phyloP scores from a whole-genome alignment of 92 coral and sea anemone genomes.

The Siderastrea siderea region DNA sequence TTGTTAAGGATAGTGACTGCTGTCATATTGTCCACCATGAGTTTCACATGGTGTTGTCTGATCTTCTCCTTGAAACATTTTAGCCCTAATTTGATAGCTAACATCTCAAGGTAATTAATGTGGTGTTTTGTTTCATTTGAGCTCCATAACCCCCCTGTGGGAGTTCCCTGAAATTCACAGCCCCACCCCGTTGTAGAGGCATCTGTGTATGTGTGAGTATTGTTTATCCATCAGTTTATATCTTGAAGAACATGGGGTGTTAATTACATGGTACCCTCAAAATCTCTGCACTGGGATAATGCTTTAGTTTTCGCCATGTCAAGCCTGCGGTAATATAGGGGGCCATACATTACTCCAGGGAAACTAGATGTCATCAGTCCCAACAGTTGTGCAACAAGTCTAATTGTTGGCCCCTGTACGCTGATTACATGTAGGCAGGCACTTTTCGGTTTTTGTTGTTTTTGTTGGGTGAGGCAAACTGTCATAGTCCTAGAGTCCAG shows the following conservation, averaged over 20 bases:
- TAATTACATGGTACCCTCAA: slow-evolving; percentile 41
- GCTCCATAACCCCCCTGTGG: slow-evolving; percentile 57
- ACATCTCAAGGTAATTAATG: slow-evolving; percentile 64
- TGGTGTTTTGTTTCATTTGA: slow-evolving; percentile 20
- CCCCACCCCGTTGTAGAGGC: slow-evolving; percentile 56
- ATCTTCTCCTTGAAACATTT: slow-evolving; percentile 16
- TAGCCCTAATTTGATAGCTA: slow-evolving; percentile 44
- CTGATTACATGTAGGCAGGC: background rate
- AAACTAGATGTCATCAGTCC: slow-evolving; percentile 32
- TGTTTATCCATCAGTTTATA: slow-evolving; percentile 39
- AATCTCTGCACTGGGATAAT: background rate
- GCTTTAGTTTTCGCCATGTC: slow-evolving; percentile 37
- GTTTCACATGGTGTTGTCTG: background rate
- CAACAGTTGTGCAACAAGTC: slow-evolving; percentile 35
- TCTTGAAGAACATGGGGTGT: slow-evolving; percentile 15
- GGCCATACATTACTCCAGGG: slow-evolving; percentile 20
- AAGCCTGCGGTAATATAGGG: slow-evolving; percentile 28
- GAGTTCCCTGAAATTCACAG: slow-evolving; percentile 32
- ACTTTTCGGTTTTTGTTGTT: slow-evolving; percentile 31
- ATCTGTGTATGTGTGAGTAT: slow-evolving; percentile 38
- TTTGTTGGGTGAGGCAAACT: slow-evolving; percentile 38
- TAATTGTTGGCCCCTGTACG: background rate
- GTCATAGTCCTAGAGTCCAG: slow-evolving; percentile 57
- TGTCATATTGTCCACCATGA: no score
- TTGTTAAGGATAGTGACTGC: slow-evolving; percentile 52